These are phyloP conservation scores for Toxotes jaculatrix DNA, from an alignment of 2,113 vertebrate species.

Conservation along the genomic window DNA sequence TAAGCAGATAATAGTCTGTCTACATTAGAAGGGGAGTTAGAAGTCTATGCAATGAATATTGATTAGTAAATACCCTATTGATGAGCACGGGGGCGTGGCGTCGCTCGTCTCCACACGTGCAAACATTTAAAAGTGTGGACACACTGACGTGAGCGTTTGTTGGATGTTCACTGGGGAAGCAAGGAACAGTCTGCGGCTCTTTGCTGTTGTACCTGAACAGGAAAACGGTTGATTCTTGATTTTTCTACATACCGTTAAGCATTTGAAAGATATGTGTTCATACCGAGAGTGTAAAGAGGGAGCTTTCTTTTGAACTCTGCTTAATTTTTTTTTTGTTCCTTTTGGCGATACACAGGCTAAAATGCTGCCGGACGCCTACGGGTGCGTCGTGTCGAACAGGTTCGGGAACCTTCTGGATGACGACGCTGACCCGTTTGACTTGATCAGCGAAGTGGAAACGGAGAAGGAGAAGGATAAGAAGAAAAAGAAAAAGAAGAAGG, in stretches of 20 bases:
- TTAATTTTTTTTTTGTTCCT: not conserved
- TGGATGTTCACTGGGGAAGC: not conserved
- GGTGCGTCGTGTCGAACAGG: conserved; percentile 90
- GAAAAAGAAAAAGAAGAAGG: conserved; percentile 70
- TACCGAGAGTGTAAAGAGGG: not conserved
- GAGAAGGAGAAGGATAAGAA: conserved; percentile 71
- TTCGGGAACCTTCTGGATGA: conserved; percentile 91
- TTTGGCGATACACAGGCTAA: conserved; percentile 1
- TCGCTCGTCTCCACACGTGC: conserved; percentile 50
- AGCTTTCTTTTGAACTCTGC: not conserved
- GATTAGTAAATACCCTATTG: conserved; percentile 38
- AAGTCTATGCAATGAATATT: conserved; percentile 16
- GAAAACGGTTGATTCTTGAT: not conserved
- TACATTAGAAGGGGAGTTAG: no score
- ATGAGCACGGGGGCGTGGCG: conserved; percentile 55
- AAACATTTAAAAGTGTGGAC: conserved; percentile 62
- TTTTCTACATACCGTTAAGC: not conserved
- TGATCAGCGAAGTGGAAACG: conserved; percentile 81
- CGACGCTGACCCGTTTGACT: conserved; percentile 91
- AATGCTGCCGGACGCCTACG: conserved; percentile 82
- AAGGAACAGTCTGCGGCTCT: not conserved
- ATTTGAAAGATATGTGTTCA: not conserved
- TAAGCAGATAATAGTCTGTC: conserved; percentile 20
- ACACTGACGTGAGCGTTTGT: not conserved
- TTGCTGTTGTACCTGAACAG: not conserved